These are phyloP conservation scores for Otolemur crassicaudatus DNA, from an alignment of 2,797 vertebrate species.

Conservation along the genomic window DNA sequence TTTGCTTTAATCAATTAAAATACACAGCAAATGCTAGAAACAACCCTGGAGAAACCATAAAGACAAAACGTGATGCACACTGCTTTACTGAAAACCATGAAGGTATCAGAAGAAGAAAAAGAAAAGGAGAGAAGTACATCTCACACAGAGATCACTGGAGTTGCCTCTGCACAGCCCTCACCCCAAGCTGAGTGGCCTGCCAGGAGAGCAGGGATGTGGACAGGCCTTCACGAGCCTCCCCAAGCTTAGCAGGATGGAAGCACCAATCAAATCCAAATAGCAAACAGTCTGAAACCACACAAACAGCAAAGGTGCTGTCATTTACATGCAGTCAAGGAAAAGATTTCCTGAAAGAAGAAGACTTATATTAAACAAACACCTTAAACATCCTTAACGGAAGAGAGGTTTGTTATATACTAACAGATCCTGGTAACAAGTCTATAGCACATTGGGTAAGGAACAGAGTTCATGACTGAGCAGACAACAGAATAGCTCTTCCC, in stretches of 20 bases:
- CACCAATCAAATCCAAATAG: not conserved
- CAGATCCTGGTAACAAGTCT: not conserved
- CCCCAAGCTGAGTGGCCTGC: accelerated
- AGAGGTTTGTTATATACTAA: not conserved
- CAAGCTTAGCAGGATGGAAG: accelerated
- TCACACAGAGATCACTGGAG: not conserved
- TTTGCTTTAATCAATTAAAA: not conserved
- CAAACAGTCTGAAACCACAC: not conserved
- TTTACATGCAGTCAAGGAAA: not conserved
- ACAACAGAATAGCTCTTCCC: not conserved
- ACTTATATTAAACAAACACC: not conserved
- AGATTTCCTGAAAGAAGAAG: not conserved
- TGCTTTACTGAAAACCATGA: not conserved
- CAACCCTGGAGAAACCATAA: not conserved
- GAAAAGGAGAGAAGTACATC: not conserved
- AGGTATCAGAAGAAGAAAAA: not conserved
- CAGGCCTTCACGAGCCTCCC: not conserved
- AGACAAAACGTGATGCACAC: not conserved
- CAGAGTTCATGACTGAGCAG: not conserved
- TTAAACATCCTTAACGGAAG: not conserved
- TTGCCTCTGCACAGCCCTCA: not conserved
- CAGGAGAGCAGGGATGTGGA: accelerated
- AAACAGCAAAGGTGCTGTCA: not conserved
- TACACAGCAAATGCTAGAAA: not conserved
- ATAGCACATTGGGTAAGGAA: not conserved